Evolutionary conservation across 2,113 vertebrate species (phyloP), one percentile per base, ranked within the genome.

Genomic region (Tachuris rubrigastra): DNA sequence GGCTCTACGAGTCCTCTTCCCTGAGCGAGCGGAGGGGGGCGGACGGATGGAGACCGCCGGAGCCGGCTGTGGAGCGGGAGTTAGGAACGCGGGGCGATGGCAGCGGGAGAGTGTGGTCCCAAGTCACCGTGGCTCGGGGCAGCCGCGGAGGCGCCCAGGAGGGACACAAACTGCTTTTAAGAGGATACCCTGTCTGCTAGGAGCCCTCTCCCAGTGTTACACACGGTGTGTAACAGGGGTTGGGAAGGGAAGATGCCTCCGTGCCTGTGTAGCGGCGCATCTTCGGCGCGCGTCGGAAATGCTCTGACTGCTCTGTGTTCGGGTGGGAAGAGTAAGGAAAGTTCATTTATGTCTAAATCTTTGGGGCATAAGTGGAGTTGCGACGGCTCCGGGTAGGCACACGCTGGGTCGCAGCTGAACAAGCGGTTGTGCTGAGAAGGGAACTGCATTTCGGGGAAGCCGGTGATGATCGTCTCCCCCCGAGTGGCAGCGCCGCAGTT

Each of bases 301-400:
- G n/a, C 19, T 35, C 52, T 0, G 72, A 8, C 42, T 23, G 11
- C 15, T 50, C 7, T 6, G n/a, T 5, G 41, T 20, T 33, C 5
- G 63, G 52, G 46, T 62, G 85, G 46, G 88, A 63, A 53, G 49
- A 87, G 81, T 53, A 5, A 42, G 66, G 28, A 30, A 28, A 62
- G 28, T 71, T 17, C 47, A 0, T 31, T 59, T 55, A 1, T 4
- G 11, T 1, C 28, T 33, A 0, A 22, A 2, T 31, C 5, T 17
- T 14, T 24, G 52, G 73, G 58, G 42, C 35, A 6, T 3, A 62
- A 30, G 24, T 3, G 22, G 46, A 67, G 62, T 23, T 22, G 33
- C 12, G 30, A 1, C 69, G 6, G 47, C 66, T 56, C 30, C 37
- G 39, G 25, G 21, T 10, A 8, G 35, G 50, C 59, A 12, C 27